Percentiles rank a stretch among this genome's conserved stretches.
Evolutionary conservation across 2,797 vertebrate genomes (phyloP).

Genomic region (Gymnopithys bicolor): DNA sequence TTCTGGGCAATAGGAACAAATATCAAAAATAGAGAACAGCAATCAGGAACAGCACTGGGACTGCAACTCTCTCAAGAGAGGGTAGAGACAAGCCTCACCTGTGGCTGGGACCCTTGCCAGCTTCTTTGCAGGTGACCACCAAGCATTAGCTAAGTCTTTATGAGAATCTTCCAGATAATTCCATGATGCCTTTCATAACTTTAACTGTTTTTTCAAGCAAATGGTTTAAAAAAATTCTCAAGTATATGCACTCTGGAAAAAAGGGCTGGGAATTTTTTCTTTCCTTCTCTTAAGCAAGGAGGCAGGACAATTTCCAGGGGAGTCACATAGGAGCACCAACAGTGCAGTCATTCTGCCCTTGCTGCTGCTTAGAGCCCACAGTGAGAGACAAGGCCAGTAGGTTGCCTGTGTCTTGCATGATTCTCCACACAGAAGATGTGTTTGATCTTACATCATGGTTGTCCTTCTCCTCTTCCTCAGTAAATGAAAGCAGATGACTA

Average conservation of each 20-base stretch:
- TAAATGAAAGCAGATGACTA: background rate
- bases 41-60: background rate
- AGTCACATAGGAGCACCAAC: background rate
- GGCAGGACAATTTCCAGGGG: background rate
- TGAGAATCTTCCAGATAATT: background rate
- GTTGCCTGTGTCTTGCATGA: background rate
- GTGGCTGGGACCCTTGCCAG: accelerated
- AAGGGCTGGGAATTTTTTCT: background rate
- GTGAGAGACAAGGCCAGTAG: background rate
- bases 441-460: accelerated
- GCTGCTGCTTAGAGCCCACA: background rate
- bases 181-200: constrained; percentile 13
- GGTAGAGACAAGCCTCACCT: background rate
- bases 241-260: background rate
- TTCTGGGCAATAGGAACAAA: background rate
- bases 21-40: background rate
- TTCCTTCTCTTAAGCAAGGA: background rate
- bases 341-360: background rate
- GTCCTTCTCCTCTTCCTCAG: background rate
- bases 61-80: background rate
- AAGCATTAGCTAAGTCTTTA: constrained; percentile 12
- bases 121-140: background rate
- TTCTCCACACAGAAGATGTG: background rate
- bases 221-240: background rate
- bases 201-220: constrained; percentile 23